Conservation (phyloP, 2,113 vertebrate genomes). For the Galemys pyrenaicus region DNA sequence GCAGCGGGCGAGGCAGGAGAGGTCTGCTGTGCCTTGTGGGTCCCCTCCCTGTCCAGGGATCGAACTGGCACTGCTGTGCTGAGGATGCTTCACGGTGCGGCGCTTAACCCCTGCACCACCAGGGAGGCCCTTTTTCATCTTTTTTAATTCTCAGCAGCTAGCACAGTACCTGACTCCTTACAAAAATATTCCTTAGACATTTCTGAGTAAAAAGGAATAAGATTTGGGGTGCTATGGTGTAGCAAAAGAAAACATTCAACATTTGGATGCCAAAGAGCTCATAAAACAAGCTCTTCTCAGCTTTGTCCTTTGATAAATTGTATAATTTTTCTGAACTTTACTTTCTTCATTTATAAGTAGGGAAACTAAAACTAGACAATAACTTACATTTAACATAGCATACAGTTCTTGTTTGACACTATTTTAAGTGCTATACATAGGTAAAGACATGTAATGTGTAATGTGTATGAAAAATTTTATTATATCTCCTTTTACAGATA, state of each 20-base stretch:
- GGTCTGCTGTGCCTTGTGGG: no score
- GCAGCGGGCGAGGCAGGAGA: no score
- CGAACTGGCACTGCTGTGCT: no score
- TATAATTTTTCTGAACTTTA: not conserved
- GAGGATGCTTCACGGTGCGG: no score
- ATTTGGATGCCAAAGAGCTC: not conserved
- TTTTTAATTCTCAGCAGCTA: not conserved
- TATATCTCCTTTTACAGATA: not conserved
- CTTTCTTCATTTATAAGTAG: not conserved
- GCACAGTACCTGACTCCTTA: not conserved
- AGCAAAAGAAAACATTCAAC: not conserved
- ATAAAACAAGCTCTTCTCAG: not conserved
- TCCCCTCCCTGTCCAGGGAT: no score
- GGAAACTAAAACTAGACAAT: not conserved
- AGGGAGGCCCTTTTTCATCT: not conserved
- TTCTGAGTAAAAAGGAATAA: not conserved
- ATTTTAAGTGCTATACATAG: not conserved
- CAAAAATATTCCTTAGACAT: not conserved
- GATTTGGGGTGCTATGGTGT: not conserved
- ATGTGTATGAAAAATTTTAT: not conserved
- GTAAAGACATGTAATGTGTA: not conserved
- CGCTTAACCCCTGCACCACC: no score
- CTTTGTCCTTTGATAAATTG: not conserved
- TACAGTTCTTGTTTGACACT: not conserved
- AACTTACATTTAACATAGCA: not conserved